Conservation (phyloP, 2,888 invertebrate species). For the Meiosimyza platycephala region DNA sequence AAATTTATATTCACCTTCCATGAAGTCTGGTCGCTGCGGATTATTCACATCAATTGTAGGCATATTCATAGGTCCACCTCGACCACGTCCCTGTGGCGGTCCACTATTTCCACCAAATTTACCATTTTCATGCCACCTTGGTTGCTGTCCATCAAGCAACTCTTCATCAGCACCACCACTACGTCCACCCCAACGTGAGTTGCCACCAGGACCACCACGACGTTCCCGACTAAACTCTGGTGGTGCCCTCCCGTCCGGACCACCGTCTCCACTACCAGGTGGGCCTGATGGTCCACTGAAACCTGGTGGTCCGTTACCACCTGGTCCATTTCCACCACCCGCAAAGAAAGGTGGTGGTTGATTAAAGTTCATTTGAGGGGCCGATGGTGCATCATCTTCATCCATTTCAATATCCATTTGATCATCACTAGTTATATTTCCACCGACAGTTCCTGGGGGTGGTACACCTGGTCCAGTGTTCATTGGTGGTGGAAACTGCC, state of each 20-base stretch:
- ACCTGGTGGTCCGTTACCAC: conserved; percentile 31
- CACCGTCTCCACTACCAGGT: conserved; percentile 52
- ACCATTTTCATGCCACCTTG: conserved; percentile 54
- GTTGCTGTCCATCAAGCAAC: conserved; percentile 41
- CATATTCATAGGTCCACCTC: conserved; percentile 51
- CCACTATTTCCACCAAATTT: conserved; percentile 40
- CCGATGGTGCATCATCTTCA: conserved; percentile 67
- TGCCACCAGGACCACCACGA: conserved; percentile 48
- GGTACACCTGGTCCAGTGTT: conserved; percentile 42
- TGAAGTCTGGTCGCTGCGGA: conserved; percentile 58
- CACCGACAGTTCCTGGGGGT: conserved; percentile 49
- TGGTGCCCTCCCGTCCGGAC: not conserved
- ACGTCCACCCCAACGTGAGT: conserved; percentile 66
- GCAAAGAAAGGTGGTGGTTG: conserved; percentile 65
- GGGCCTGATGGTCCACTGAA: conserved; percentile 49
- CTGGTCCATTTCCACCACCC: conserved; percentile 41
- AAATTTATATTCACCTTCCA: conserved; percentile 50
- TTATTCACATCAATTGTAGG: conserved; percentile 57
- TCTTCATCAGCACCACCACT: conserved; percentile 67
- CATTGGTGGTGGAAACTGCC: conserved; percentile 59
- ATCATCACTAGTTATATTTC: conserved; percentile 71
- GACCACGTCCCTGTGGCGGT: conserved; percentile 50
- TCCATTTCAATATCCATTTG: conserved; percentile 86
- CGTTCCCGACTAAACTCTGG: conserved; percentile 55
- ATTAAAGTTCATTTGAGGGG: conserved; percentile 65